Conservation (phyloP, 2,888 invertebrate species). For the Rotaria sp. region DNA sequence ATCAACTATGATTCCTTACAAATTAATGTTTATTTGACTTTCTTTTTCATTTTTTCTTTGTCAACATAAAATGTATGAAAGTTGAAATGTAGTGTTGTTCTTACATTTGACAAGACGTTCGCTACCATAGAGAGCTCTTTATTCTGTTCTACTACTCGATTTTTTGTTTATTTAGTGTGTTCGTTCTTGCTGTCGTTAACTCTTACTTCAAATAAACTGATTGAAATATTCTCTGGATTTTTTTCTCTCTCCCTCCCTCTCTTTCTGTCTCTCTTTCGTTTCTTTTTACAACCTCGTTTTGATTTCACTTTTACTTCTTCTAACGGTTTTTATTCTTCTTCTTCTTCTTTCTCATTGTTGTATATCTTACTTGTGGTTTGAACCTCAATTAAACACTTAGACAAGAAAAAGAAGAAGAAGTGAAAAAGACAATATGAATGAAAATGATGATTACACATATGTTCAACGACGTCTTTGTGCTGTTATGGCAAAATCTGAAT, state of each 20-base stretch:
- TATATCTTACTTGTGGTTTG: neutral
- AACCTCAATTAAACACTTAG: neutral
- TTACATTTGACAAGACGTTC: neutral
- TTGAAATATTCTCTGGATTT: neutral
- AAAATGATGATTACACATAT: neutral
- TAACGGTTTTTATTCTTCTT: neutral
- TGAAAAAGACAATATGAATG: neutral
- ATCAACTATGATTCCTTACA: neutral
- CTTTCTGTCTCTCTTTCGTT: neutral
- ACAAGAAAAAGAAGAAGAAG: neutral
- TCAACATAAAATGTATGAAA: neutral
- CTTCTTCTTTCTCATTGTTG: neutral
- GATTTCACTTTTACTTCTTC: neutral
- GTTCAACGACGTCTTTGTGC: slow-evolving; percentile 27
- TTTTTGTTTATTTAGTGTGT: neutral
- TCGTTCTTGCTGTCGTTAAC: neutral
- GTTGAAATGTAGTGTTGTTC: neutral
- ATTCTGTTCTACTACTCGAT: neutral
- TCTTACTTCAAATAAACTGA: neutral
- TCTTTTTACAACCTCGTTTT: neutral
- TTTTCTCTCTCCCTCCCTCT: neutral
- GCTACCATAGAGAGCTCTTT: slow-evolving; percentile 2
- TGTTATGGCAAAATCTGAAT: slow-evolving; percentile 3
- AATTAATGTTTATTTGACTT: neutral
- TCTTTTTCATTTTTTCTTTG: neutral